Evolutionary conservation across 2,113 vertebrate species (phyloP), one percentile per base, ranked within the genome.

Genomic region (Panthera leo): DNA sequence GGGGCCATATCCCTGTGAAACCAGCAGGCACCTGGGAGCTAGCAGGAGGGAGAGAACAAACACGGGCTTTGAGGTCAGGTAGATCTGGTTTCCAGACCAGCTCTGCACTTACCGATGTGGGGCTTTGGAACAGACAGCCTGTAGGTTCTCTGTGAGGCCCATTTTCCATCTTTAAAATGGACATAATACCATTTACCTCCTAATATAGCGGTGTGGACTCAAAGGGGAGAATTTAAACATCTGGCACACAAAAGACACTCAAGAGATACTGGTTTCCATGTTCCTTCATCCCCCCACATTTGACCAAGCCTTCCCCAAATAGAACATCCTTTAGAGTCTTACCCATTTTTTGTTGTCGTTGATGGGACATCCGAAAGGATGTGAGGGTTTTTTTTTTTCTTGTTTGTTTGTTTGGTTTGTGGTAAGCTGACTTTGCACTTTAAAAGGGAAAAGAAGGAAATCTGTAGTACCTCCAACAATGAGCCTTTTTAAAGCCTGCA

Each of bases 351-450:
- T 9, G 1, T 76, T 76, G 42, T 48, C 29, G 27, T 45, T 31
- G 9, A 23, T 2, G 25, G 25, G 67, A 55, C 65, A 53, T 27
- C 36, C 25, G 36, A 39, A 92, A 48, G 61, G 63, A 93, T 58
- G 3, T 68, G 53, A 13, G 29, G n/a, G 71, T 5, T 39, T 73
- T 23, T 75, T 75, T 48, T 48, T 48, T 29, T 12, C 12, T 25
- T 45, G 25, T 58, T 51, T 29, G 51, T 97, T 91, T 87, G 58
- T 97, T 61, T 91, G 65, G 34, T 89, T 93, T 93, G 68, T 93
- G 85, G 84, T 75, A 70, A 95, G n/a, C 91, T 91, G 67, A 91
- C 83, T 91, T 95, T 83, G 63, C 86, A 70, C 53, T 53, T 75
- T 88, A 73, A 92, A 92, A 83, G 53, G 36, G 42, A 58, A 68